Conservation (phyloP, 30 jellyfish, hydroid and myxozoan species). For the Sanderia malayensis region DNA sequence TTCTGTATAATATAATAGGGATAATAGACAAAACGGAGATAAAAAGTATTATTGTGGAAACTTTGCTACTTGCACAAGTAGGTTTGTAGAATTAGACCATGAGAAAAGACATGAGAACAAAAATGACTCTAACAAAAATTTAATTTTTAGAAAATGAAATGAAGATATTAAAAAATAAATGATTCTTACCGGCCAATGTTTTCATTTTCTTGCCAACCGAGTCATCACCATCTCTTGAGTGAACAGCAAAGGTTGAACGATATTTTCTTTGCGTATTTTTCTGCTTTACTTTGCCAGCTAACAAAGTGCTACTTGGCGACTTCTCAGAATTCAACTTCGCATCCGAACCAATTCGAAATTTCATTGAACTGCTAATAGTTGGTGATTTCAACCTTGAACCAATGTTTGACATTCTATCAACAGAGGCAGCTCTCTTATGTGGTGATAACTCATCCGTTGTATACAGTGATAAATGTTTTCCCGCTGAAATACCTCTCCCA, state of each 20-base stretch:
- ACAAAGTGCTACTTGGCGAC: slow-evolving; percentile 25
- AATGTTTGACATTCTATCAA: slow-evolving; percentile 34
- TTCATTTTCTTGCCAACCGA: background rate
- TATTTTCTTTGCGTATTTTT: background rate
- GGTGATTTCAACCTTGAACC: slow-evolving; percentile 53
- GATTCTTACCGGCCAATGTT: background rate
- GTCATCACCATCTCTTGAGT: background rate
- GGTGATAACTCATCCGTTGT: slow-evolving; percentile 11
- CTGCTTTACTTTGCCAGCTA: slow-evolving; percentile 12
- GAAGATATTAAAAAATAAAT: too few species aligned
- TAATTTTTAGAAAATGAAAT: too few species aligned
- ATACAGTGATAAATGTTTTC: slow-evolving; percentile 17
- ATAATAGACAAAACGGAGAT: too few species aligned
- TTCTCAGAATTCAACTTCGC: slow-evolving; percentile 28
- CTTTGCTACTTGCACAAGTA: too few species aligned
- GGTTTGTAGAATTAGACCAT: too few species aligned
- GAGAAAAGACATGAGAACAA: too few species aligned
- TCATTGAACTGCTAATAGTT: slow-evolving; percentile 48
- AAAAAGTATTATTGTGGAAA: too few species aligned
- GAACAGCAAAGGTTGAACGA: background rate
- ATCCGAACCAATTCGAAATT: slow-evolving; percentile 47
- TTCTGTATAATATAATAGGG: too few species aligned
- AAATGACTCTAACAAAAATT: too few species aligned
- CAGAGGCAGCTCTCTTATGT: slow-evolving; percentile 45
- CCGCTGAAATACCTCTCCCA: slow-evolving; percentile 13